Evolutionary conservation across 2,888 invertebrate species (phyloP).

Genomic region (Bombylius discolor): DNA sequence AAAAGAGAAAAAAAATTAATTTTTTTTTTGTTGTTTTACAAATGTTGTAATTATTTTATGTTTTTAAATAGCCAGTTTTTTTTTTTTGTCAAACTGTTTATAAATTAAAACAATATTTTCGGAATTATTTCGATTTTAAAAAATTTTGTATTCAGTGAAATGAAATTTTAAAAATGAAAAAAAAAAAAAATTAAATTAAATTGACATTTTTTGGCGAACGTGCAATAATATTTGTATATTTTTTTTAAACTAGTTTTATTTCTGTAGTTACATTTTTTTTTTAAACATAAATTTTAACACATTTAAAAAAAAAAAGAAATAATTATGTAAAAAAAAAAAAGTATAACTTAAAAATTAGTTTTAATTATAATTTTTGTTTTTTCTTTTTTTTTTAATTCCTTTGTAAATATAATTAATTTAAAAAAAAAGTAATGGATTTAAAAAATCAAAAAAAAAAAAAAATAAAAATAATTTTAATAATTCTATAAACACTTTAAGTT

Average conservation of each 20-base stretch:
- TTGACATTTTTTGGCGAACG: constrained; percentile 19
- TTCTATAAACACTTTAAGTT: too few species aligned
- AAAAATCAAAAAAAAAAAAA: background rate
- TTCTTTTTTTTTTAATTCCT: background rate
- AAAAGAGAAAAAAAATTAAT: too few species aligned
- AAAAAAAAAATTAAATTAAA: background rate
- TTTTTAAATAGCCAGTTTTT: background rate
- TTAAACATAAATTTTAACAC: too few species aligned
- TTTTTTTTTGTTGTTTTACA: too few species aligned
- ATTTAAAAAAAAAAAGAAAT: too few species aligned
- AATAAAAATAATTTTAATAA: background rate
- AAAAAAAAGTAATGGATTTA: too few species aligned
- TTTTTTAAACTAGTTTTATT: background rate
- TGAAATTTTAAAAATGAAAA: background rate
- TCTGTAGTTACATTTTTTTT: background rate
- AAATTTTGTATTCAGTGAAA: background rate
- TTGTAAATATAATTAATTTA: background rate
- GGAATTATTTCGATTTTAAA: too few species aligned
- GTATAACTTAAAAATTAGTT: background rate
- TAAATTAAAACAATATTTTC: background rate
- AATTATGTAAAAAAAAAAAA: too few species aligned
- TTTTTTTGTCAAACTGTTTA: background rate
- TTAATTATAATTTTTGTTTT: background rate
- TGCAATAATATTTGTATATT: constrained; percentile 20
- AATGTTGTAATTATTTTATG: too few species aligned